These are phyloP conservation scores for Clarias fuscus DNA, from an alignment of 2,797 vertebrate species.

Conservation along the genomic window DNA sequence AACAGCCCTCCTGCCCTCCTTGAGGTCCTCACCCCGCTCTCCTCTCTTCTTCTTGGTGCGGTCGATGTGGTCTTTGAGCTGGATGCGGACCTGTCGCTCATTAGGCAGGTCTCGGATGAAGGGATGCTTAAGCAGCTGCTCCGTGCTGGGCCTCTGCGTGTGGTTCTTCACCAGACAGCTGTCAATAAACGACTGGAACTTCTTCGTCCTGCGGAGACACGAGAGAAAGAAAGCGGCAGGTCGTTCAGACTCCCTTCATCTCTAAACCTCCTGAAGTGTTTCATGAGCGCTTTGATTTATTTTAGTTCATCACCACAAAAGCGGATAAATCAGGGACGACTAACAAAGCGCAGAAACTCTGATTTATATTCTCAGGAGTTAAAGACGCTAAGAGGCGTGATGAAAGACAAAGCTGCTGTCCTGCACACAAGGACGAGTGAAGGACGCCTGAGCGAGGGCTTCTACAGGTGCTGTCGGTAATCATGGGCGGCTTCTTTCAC, in stretches of 20 bases:
- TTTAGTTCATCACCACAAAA: background rate
- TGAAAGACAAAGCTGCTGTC: background rate
- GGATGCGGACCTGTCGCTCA: constrained; percentile 95
- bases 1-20: background rate
- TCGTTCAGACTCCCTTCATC: background rate
- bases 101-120: constrained; percentile 96
- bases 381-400: background rate
- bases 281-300: constrained; percentile 13
- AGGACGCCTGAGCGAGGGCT: constrained; percentile 7
- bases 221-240: background rate
- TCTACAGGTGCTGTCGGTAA: background rate
- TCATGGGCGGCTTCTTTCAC: background rate
- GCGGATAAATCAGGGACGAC: background rate
- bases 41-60: constrained; percentile 96
- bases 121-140: constrained; percentile 95
- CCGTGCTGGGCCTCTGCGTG: constrained; percentile 90
- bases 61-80: constrained; percentile 99
- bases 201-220: constrained; percentile 87
- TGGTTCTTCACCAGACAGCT: constrained; percentile 97
- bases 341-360: constrained; percentile 11
- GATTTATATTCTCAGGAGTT: background rate
- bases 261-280: constrained; percentile 10
- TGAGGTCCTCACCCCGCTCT: constrained; percentile 83
- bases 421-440: constrained; percentile 53
- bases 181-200: constrained; percentile 98